Conservation (phyloP, 2,797 vertebrate species). For the Agapornis canus region DNA sequence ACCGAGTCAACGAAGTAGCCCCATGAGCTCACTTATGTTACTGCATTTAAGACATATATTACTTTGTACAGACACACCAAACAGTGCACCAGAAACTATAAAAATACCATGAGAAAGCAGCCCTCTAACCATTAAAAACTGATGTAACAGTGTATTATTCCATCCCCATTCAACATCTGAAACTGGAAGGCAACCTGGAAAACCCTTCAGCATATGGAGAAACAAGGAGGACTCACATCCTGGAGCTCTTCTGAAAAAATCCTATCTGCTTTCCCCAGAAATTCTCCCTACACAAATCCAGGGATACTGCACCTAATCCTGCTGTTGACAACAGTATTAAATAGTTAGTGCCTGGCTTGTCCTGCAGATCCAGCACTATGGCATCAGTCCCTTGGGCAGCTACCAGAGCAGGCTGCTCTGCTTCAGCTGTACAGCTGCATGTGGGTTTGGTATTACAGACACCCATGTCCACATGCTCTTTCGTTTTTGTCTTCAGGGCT, state of each 20-base stretch:
- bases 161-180: background rate
- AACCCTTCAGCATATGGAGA: background rate
- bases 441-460: background rate
- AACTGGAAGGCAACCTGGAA: background rate
- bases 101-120: background rate
- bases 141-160: background rate
- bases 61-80: background rate
- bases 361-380: background rate
- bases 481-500: background rate
- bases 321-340: background rate
- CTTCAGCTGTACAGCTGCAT: background rate
- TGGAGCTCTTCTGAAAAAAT: background rate
- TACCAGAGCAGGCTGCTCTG: background rate
- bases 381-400: background rate
- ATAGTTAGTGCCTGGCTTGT: background rate
- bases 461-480: background rate
- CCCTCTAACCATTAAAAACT: background rate
- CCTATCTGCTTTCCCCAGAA: background rate
- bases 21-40: background rate
- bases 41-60: background rate
- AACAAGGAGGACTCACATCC: background rate
- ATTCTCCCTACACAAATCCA: background rate
- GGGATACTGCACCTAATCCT: background rate
- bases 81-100: background rate
- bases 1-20: rapidly evolving